Evolutionary conservation across 2,113 vertebrate species (phyloP).

Genomic region (Cyprinodon tularosa): DNA sequence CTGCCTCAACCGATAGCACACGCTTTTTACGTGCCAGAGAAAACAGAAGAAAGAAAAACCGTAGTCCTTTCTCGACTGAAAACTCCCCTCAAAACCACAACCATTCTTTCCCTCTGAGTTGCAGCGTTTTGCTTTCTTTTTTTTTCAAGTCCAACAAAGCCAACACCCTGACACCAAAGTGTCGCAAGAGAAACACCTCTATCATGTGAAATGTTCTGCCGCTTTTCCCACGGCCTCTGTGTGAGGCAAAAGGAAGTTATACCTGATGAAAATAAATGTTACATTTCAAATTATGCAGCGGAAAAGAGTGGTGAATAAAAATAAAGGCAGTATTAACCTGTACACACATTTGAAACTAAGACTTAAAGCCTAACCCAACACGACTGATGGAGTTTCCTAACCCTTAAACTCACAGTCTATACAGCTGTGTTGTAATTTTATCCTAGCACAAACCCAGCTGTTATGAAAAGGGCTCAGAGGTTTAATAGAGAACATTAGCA

Average conservation of each 20-base stretch:
- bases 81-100: constrained; percentile 31
- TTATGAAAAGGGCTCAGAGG: background rate
- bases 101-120: constrained; percentile 13
- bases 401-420: background rate
- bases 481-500: background rate
- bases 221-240: constrained; percentile 60
- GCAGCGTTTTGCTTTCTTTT: constrained; percentile 18
- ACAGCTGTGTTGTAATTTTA: background rate
- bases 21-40: constrained; percentile 14
- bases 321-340: background rate
- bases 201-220: constrained; percentile 36
- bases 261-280: constrained; percentile 18
- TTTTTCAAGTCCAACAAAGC: constrained; percentile 32
- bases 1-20: constrained; percentile 24
- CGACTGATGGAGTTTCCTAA: background rate
- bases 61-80: constrained; percentile 3
- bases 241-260: constrained; percentile 15
- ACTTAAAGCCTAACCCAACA: background rate
- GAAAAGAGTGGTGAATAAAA: background rate
- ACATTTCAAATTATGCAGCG: constrained; percentile 3
- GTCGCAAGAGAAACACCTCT: constrained; percentile 54
- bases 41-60: constrained; percentile 17
- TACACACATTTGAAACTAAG: too few species aligned
- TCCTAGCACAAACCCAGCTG: background rate
- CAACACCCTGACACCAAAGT: constrained; percentile 44